phyloP scores from a whole-genome alignment of 2,797 vertebrate genomes.

The Dromococcyx pavoninus region DNA sequence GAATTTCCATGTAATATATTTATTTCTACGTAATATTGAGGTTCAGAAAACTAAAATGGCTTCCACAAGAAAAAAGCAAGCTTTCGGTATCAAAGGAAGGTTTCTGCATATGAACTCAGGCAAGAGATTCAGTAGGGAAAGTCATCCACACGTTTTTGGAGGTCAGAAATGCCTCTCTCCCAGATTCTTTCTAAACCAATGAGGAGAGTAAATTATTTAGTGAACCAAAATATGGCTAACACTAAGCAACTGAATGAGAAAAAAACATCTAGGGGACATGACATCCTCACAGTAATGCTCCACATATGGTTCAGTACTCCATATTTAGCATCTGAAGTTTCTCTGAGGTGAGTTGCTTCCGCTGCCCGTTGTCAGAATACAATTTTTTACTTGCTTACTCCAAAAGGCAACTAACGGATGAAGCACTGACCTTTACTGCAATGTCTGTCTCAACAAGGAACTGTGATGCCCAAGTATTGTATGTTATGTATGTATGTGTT shows the following conservation, averaged over 20 bases:
- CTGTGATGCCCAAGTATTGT: neutral
- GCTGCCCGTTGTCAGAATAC: neutral
- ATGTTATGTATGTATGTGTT: neutral
- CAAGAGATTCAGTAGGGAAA: neutral
- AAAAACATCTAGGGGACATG: neutral
- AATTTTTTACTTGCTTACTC: neutral
- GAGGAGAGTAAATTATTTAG: neutral
- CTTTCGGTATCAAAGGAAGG: neutral
- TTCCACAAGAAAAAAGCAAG: neutral
- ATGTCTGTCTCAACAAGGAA: neutral
- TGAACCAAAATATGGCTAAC: neutral
- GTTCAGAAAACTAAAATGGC: neutral
- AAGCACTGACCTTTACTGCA: neutral
- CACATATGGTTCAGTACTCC: neutral
- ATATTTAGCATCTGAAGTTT: neutral
- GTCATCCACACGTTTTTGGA: neutral
- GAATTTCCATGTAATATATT: neutral
- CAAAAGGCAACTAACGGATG: neutral
- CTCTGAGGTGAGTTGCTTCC: neutral
- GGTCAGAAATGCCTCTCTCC: neutral
- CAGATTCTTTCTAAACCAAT: neutral
- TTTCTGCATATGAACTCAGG: neutral
- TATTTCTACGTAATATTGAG: slow-evolving; percentile 7
- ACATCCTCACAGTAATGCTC: neutral
- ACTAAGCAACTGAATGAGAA: rapidly evolving